phyloP scores from a whole-genome alignment of 2,797 vertebrate species.

The Mycteria americana region DNA sequence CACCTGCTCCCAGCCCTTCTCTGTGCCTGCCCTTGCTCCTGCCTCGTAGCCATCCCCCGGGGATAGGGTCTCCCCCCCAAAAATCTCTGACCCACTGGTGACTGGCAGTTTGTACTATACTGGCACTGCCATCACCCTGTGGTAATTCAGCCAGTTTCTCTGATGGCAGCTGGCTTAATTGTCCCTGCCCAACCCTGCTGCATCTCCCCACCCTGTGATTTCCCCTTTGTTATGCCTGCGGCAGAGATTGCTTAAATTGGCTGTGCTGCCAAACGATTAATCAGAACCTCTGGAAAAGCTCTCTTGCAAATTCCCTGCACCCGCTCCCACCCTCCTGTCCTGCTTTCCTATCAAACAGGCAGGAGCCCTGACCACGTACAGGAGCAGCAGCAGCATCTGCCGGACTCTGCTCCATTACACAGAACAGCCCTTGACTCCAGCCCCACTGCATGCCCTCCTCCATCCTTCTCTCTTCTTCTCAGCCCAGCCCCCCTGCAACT shows the following conservation, averaged over 20 bases:
- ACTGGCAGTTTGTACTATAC: rapidly evolving
- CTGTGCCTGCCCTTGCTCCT: not conserved
- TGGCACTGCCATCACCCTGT: not conserved
- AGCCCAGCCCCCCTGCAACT: not conserved
- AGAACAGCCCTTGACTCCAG: not conserved
- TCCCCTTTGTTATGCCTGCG: conserved; percentile 19
- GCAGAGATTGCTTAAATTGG: conserved; percentile 32
- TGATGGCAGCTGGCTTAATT: not conserved
- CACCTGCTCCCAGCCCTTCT: rapidly evolving
- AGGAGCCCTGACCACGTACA: not conserved
- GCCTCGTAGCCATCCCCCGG: rapidly evolving
- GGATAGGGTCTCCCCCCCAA: not conserved
- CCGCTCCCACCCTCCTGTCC: not conserved
- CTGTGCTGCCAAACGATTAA: not conserved
- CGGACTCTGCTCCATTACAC: not conserved
- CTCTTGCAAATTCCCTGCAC: not conserved
- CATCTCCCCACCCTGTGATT: not conserved
- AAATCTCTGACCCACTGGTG: not conserved
- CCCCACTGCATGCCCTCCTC: not conserved
- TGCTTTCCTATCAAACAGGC: not conserved
- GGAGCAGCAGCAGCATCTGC: not conserved
- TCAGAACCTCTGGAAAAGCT: conserved; percentile 12
- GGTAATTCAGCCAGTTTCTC: not conserved
- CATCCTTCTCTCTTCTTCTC: not conserved
- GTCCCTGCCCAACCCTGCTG: not conserved